Conservation (phyloP, 2,113 vertebrate species). For the Eubucco bourcierii region DNA sequence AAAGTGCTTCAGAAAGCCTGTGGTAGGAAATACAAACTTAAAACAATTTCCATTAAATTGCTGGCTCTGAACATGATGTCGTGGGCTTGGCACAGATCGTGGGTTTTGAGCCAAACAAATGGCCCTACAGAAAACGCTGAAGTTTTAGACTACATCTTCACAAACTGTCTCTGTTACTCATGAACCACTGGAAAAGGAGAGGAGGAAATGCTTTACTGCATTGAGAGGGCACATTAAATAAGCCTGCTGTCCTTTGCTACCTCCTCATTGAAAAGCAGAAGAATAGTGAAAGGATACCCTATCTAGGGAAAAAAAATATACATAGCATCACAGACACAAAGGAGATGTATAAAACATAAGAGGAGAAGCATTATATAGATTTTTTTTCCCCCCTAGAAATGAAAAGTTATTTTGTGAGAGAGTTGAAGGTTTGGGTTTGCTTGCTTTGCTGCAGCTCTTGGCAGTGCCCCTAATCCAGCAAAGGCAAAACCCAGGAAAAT, state of each 20-base stretch:
- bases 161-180: constrained; percentile 57
- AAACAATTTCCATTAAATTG: constrained; percentile 65
- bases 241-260: constrained; percentile 23
- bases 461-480: neutral
- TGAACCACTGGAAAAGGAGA: constrained; percentile 20
- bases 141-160: constrained; percentile 41
- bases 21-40: constrained; percentile 55
- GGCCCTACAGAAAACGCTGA: constrained; percentile 36
- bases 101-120: constrained; percentile 29
- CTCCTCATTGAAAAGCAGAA: neutral
- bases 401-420: neutral
- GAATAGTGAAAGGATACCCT: constrained; percentile 33
- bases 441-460: neutral
- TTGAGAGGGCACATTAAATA: constrained; percentile 33
- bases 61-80: constrained; percentile 7
- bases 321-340: neutral
- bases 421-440: neutral
- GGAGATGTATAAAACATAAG: neutral
- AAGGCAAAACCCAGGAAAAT: neutral
- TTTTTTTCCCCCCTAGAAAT: neutral
- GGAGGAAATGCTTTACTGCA: constrained; percentile 27
- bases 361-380: neutral
- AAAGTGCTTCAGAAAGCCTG: constrained; percentile 49
- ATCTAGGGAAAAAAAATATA: neutral
- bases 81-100: neutral